Evolutionary conservation across 2,797 vertebrate species (phyloP), one percentile per base, ranked within the genome.

Genomic region (Discoglossus pictus): DNA sequence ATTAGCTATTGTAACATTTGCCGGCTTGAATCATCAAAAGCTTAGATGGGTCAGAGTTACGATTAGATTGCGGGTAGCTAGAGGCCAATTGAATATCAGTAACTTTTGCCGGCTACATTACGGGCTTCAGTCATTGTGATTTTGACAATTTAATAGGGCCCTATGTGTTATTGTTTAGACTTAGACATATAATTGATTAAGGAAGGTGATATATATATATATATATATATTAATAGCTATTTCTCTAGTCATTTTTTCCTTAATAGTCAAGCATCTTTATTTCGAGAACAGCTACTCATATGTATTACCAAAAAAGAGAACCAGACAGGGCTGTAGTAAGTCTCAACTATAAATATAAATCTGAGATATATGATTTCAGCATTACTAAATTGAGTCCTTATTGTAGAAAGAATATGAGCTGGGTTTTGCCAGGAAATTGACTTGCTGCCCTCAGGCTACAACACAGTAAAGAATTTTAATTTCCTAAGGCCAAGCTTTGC

Each of bases 381-480:
- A 46, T 51, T 65, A 31, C 53, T 71, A 71, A 71, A 64, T 65
- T 71, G 61, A 71, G 61, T 71, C 68, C 68, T 65, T 59, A 71
- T 63, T 71, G 61, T 50, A 64, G 18, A 59, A 59, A 43, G 61
- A 71, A 71, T 43, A 59, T 40, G 61, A 71, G 61, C 25, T 13
- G 36, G 4, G 25, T 58, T 71, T 58, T 64, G 61, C 68, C 68
- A 71, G 68, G 68, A 71, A 71, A 65, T 71, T 71, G 68, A 58
- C 68, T 71, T 51, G 48, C 61, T 52, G 68, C 53, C 68, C 38
- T 27, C 61, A 64, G 68, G 68, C 68, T 59, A 58, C 46, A 12
- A 56, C 61, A 38, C 61, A 58, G 60, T 64, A 23, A 71, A 62
- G 68, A 71, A 71, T 71, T 58, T 71, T 71, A 58, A 71, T 71